A percentile compares a stretch with the other conserved stretches of the same genome.
phyloP scores from a whole-genome alignment of 2,888 invertebrate genomes.

The Tridacna crocea region DNA sequence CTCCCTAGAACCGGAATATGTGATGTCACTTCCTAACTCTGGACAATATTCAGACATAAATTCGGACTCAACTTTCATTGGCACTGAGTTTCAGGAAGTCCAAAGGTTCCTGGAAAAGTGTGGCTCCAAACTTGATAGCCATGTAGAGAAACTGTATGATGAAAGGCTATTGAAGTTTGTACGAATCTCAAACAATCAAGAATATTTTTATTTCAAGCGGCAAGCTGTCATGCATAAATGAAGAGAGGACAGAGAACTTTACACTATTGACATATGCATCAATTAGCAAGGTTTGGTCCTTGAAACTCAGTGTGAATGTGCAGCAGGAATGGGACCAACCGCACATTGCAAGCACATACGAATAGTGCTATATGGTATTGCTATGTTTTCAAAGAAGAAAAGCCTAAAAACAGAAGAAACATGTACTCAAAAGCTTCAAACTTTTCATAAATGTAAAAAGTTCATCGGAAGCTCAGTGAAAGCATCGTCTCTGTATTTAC shows the following conservation, averaged over 20 bases:
- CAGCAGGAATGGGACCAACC: background rate
- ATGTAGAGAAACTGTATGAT: background rate
- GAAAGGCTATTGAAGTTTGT: background rate
- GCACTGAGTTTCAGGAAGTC: background rate
- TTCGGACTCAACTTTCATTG: background rate
- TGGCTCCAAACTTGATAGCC: background rate
- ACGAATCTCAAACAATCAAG: background rate
- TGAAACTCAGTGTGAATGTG: background rate
- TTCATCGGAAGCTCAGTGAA: slow-evolving; percentile 49
- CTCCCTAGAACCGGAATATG: background rate
- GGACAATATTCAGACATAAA: background rate
- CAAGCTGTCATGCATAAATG: background rate
- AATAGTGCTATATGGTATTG: background rate
- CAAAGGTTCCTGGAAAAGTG: background rate
- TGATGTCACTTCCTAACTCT: background rate
- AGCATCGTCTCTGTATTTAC: slow-evolving; percentile 35
- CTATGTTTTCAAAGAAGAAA: background rate
- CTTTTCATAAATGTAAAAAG: slow-evolving; percentile 10
- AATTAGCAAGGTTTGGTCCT: background rate
- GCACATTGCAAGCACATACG: background rate
- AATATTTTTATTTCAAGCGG: background rate
- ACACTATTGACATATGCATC: background rate
- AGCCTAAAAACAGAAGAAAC: background rate
- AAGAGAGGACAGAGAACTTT: background rate
- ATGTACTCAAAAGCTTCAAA: background rate